Base-by-base conservation (phyloP, 1,140 invertebrate species). In the Radopholus similis region DNA sequence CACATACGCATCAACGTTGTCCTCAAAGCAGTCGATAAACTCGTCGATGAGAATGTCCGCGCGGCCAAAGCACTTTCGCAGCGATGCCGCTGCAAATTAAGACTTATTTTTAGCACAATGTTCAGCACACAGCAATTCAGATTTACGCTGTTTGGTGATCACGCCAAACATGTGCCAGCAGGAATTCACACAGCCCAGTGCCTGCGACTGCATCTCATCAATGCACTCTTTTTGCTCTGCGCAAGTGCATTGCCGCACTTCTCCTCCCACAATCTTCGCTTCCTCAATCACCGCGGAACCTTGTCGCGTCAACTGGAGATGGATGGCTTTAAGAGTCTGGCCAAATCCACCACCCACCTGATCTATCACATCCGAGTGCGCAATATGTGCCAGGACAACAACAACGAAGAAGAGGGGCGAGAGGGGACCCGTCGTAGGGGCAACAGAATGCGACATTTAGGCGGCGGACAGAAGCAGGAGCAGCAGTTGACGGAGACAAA, bases 191-290 rank as follows among this genome's bases (percentile, higher is more conserved):
- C 75, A 77, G 34, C 35, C 68, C 34, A 77, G 57, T 34, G 64
- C 75, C 37, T 77, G 75, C 15, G 44, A 26, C 53, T 76, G 70
- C 38, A 77, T 80, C 32, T 77, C 74, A 1, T 78, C 64, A 18
- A 70, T 49, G 65, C 77, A 77, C 15, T 75, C 64, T 21, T 47
- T 35, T 40, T 77, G 77, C 51, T 77, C 75, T 59, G 56, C 37
- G 56, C 75, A 77, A 21, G 74, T 69, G 54, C 75, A 77, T 60
- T 77, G 77, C n/a, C 74, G 35, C 8, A 76, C 64, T 21, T 57
- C 60, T 13, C 40, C 58, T 9, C 75, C 74, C 9, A 38, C 44
- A 23, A 75, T 79, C 30, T 42, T 63, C 23, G 73, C 64, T 18
- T 72, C 72, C 21, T 32, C 55, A 26, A 70, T 68, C 4, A 70